These are phyloP conservation scores for Typhlichthys eigenmanni DNA, from an alignment of 2,797 vertebrate genomes.

Conservation along the genomic window DNA sequence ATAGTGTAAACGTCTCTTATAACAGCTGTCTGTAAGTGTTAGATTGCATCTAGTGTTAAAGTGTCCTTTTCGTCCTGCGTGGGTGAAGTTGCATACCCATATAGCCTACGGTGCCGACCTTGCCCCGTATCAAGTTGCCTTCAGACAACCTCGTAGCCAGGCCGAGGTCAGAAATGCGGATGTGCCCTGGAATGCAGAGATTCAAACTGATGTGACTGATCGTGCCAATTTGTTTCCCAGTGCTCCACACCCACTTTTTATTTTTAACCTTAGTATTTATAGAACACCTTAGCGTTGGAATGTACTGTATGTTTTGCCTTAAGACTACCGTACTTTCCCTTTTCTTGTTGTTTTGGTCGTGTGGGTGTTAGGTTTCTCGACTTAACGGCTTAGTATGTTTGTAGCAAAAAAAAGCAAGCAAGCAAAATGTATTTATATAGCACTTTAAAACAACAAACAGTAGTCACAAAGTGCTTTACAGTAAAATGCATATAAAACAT, in stretches of 20 bases:
- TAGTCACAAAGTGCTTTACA: too few species aligned
- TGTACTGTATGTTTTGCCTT: too few species aligned
- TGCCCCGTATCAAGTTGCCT: slow-evolving; percentile 66
- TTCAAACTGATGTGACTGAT: not conserved
- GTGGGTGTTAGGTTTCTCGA: too few species aligned
- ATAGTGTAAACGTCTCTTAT: not conserved
- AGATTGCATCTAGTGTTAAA: not conserved
- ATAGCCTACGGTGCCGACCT: slow-evolving; percentile 84
- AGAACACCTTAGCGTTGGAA: not conserved
- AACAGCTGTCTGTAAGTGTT: not conserved
- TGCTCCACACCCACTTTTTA: not conserved
- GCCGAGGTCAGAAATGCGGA: slow-evolving; percentile 88
- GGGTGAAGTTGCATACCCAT: slow-evolving; percentile 77
- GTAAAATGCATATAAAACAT: too few species aligned
- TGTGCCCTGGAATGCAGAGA: slow-evolving; percentile 75
- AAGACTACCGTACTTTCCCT: too few species aligned
- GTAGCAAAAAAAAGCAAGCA: too few species aligned
- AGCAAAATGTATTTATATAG: too few species aligned
- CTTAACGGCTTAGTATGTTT: too few species aligned
- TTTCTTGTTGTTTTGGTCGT: too few species aligned
- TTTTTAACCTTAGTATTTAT: not conserved
- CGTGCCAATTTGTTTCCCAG: too few species aligned
- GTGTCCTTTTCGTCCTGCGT: not conserved
- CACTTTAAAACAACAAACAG: too few species aligned
- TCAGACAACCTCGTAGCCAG: slow-evolving; percentile 78